These are phyloP conservation scores for Tetragonula carbonaria DNA, from an alignment of 2,888 invertebrate genomes.

Conservation along the genomic window DNA sequence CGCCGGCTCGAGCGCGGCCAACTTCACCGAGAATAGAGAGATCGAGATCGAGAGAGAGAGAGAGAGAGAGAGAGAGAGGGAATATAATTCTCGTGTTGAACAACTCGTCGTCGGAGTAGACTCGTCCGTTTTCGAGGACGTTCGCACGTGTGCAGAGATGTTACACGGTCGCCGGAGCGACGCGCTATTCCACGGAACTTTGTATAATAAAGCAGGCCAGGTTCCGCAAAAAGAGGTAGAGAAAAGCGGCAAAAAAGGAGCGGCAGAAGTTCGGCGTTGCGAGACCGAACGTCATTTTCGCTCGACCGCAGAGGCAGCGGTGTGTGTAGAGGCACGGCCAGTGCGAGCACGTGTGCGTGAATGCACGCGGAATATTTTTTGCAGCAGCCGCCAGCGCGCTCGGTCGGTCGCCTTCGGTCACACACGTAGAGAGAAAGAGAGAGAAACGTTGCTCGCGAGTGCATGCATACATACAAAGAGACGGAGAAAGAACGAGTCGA, in stretches of 20 bases:
- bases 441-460: slow-evolving; percentile 13
- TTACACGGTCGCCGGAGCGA: slow-evolving; percentile 13
- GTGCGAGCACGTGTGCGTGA: slow-evolving; percentile 73
- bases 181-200: neutral
- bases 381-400: slow-evolving; percentile 51
- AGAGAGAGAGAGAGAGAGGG: neutral
- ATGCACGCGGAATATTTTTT: slow-evolving; percentile 75
- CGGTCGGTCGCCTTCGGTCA: slow-evolving; percentile 55
- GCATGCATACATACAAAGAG: neutral
- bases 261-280: slow-evolving; percentile 37
- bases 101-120: neutral
- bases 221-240: slow-evolving; percentile 7
- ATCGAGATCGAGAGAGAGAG: no score
- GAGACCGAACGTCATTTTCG: slow-evolving; percentile 42
- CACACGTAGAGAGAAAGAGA: slow-evolving; percentile 44
- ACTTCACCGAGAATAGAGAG: neutral
- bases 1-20: slow-evolving; percentile 23
- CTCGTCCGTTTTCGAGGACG: slow-evolving; percentile 27
- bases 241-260: slow-evolving; percentile 1
- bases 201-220: slow-evolving; percentile 39
- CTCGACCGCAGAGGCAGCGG: slow-evolving; percentile 22
- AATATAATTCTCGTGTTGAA: neutral
- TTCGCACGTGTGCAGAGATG: slow-evolving; percentile 24
- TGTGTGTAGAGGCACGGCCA: slow-evolving; percentile 8
- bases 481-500: neutral